A percentile compares a stretch with the other conserved stretches of the same genome.
Evolutionary conservation across 2,888 invertebrate genomes (phyloP).

Genomic region (Drosophila limbata): DNA sequence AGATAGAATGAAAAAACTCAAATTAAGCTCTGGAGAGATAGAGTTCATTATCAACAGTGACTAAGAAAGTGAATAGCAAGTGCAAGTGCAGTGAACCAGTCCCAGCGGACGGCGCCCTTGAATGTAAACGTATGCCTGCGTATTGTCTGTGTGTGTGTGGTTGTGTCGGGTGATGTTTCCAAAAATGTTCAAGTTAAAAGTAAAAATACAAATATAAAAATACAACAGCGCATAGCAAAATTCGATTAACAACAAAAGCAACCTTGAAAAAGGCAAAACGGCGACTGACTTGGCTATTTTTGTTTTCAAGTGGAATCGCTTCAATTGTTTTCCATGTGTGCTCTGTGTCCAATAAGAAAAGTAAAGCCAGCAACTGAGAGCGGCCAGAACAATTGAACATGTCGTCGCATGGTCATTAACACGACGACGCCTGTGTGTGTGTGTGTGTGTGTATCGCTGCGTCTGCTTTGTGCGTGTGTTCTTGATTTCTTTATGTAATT

Average conservation of each 20-base stretch:
- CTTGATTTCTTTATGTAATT: conserved; percentile 54
- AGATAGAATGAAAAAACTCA: conserved; percentile 29
- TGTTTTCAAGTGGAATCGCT: conserved; percentile 54
- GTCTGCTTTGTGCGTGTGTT: conserved; percentile 52
- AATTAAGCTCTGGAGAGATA: conserved; percentile 41
- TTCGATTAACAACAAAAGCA: conserved; percentile 75
- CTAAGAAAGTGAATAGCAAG: conserved; percentile 46
- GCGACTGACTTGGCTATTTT: conserved; percentile 63
- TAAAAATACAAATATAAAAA: conserved; percentile 26
- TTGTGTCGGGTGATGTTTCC: conserved; percentile 58
- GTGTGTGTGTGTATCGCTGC: conserved; percentile 33
- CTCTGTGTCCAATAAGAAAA: conserved; percentile 62
- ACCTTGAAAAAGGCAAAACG: conserved; percentile 72
- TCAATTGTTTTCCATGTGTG: conserved; percentile 62
- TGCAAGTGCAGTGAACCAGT: conserved; percentile 64
- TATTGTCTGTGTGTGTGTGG: conserved; percentile 19
- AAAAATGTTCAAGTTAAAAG: conserved; percentile 73
- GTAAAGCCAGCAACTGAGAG: conserved; percentile 34
- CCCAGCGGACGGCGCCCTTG: conserved; percentile 71
- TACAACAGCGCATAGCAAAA: conserved; percentile 43
- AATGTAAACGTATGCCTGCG: conserved; percentile 53
- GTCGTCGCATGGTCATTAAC: conserved; percentile 65
- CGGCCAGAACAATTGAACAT: conserved; percentile 67
- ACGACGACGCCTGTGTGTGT: conserved; percentile 24
- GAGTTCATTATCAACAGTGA: conserved; percentile 66